Evolutionary conservation across 2,888 invertebrate species (phyloP), one percentile per base, ranked within the genome.

Genomic region (Noctuana brunneofusca): DNA sequence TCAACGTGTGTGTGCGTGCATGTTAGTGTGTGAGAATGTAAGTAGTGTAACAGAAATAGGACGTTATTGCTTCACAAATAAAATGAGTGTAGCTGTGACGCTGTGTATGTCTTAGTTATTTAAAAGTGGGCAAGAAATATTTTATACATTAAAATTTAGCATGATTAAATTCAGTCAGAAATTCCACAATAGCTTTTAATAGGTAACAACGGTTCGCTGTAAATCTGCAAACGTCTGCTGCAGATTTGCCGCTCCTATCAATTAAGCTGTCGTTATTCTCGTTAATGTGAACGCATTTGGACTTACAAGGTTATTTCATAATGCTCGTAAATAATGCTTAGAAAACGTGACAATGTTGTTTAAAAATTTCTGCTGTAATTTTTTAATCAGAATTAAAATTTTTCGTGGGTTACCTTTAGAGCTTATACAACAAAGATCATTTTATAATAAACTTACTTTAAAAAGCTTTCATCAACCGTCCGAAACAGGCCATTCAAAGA

Each of bases 181-280:
- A 41, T 12, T 41, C 41, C 9, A 41, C 16, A 41, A 41, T 41
- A 41, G 16, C 16, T 16, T 0, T 1, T 16, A 9, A 41, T 41
- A n/a, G n/a, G n/a, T n/a, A 16, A 16, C 41, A 16, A 46, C 5
- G n/a, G 5, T 49, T 49, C 22, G n/a, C 59, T 52, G 53, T 53
- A 59, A 46, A 59, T 53, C 32, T 59, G 53, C 46, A 52, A 46
- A 53, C 16, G 59, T 59, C 59, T 16, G 14, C 46, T 46, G 46
- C 59, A 54, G 53, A 53, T 16, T 46, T 46, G 27, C 46, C 46
- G 32, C 20, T 43, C 5, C 30, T 43, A 32, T 53, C 30, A 14
- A 24, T 53, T 60, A 54, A n/a, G 9, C 18, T 46, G 6, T 9
- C 6, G 50, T 50, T 2, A 32, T 22, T 59, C 59, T 32, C 59